Percentiles rank a stretch among this genome's conserved stretches.
Evolutionary conservation across 2,797 vertebrate species (phyloP).

Genomic region (Myotis daubentonii): DNA sequence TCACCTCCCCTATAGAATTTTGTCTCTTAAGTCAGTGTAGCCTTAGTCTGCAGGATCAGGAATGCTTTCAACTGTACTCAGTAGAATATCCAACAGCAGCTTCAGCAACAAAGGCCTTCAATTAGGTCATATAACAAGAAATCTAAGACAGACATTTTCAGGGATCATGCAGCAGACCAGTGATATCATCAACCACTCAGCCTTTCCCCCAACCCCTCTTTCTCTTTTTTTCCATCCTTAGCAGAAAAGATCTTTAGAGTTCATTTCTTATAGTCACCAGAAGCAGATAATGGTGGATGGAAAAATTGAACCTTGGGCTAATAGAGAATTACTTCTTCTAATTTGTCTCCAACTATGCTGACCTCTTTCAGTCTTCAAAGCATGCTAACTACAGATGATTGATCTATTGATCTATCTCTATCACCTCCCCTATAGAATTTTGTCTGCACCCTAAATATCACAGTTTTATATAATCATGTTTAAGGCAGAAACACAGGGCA

Average conservation of each 20-base stretch:
- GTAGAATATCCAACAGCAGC: not conserved
- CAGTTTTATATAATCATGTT: not conserved
- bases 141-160: not conserved
- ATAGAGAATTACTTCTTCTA: not conserved
- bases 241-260: not conserved
- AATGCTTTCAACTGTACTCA: not conserved
- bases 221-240: not conserved
- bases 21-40: not conserved
- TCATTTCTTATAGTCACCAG: not conserved
- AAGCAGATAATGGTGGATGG: not conserved
- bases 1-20: not conserved
- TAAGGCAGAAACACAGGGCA: not conserved
- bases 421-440: not conserved
- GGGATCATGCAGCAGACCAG: not conserved
- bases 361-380: not conserved
- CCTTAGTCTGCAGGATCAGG: not conserved
- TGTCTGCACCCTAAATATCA: not conserved
- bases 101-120: conserved; percentile 2
- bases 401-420: not conserved
- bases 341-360: not conserved
- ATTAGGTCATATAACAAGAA: not conserved
- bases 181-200: not conserved
- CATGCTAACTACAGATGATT: not conserved
- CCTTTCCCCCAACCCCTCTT: not conserved
- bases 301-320: not conserved